Conservation (phyloP, 2,113 vertebrate genomes). For the Mastomys natalensis region DNA sequence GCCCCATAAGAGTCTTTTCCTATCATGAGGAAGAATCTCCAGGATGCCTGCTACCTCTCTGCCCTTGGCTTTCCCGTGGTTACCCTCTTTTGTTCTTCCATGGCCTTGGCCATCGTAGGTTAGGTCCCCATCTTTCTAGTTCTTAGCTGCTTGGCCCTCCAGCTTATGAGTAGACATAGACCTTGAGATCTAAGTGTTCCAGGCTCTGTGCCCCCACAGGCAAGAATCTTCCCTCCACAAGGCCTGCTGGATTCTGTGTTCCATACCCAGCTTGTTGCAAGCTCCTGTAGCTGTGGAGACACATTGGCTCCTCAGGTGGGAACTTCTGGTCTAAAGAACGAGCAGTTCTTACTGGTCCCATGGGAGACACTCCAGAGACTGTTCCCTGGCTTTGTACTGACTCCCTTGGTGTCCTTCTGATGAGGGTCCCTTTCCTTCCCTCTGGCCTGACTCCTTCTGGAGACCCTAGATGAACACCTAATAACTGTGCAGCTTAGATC, state of each 20-base stretch:
- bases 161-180: not conserved
- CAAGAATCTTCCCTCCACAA: not conserved
- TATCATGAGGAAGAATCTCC: not conserved
- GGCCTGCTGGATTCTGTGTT: too few relatives aligned
- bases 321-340: not conserved
- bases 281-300: too few relatives aligned
- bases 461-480: fast-evolving
- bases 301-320: not conserved
- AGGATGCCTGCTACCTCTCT: not conserved
- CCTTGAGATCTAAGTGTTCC: not conserved
- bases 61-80: not conserved
- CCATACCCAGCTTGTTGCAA: not conserved
- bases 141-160: too few relatives aligned
- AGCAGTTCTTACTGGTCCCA: not conserved
- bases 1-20: not conserved
- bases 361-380: not conserved
- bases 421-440: not conserved
- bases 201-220: fast-evolving
- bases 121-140: not conserved
- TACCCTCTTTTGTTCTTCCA: not conserved
- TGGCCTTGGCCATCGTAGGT: not conserved
- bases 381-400: fast-evolving
- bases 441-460: not conserved
- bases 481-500: fast-evolving
- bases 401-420: too few relatives aligned